phyloP scores from a whole-genome alignment of 2,113 vertebrate species.

The Callaeas wilsoni region DNA sequence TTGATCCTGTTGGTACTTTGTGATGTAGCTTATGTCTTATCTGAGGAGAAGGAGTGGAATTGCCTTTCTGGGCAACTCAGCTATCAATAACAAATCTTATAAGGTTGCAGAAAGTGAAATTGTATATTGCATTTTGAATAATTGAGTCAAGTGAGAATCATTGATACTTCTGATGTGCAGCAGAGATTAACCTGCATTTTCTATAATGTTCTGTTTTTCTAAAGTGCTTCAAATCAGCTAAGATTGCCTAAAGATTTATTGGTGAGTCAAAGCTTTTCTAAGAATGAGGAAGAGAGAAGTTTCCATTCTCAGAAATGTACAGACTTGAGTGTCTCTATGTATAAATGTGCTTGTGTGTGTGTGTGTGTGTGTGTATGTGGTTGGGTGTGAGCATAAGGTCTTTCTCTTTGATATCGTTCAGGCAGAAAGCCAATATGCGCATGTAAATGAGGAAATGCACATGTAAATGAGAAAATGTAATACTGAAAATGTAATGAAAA shows the following conservation, averaged over 20 bases:
- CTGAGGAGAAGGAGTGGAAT: not conserved
- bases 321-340: not conserved
- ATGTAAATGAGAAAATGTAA: slow-evolving; percentile 64
- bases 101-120: slow-evolving; percentile 17
- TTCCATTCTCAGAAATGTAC: slow-evolving; percentile 11
- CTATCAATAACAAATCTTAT: not conserved
- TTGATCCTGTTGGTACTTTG: not conserved
- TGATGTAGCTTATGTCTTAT: not conserved
- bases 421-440: slow-evolving; percentile 61
- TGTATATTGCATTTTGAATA: slow-evolving; percentile 16
- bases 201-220: not conserved
- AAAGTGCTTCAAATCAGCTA: not conserved
- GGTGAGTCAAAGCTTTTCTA: not conserved
- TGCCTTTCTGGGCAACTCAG: not conserved
- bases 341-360: not conserved
- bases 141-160: slow-evolving; percentile 9
- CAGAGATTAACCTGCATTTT: slow-evolving; percentile 16
- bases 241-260: not conserved
- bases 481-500: slow-evolving; percentile 68
- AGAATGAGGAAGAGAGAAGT: slow-evolving; percentile 1
- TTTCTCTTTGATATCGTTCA: slow-evolving; percentile 46
- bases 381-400: slow-evolving; percentile 23
- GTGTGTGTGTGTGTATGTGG: not conserved
- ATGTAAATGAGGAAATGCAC: slow-evolving; percentile 61
- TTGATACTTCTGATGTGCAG: slow-evolving; percentile 7